Base-by-base conservation (phyloP, 2,113 vertebrate species). In the Crotophaga sulcirostris region DNA sequence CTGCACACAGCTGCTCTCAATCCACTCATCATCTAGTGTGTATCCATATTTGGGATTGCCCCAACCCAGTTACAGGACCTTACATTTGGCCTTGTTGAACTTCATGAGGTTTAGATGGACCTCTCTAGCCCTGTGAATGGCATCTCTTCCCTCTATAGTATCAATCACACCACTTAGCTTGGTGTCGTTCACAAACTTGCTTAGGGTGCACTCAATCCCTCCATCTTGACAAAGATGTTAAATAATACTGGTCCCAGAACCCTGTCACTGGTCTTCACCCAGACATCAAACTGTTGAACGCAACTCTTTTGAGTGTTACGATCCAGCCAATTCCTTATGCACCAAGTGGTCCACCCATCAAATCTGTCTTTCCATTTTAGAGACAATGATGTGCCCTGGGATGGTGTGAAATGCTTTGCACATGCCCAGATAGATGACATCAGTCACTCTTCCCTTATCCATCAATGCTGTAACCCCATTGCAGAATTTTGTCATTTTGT, bases 261-360 rank as follows among this genome's bases (percentile, higher is more conserved):
- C 54, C 17, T 79, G 68, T 75, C 67, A 38, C n/a, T 67, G 55
- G 2, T 93, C 24, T 44, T 7, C 24, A 40, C 11, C 1, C 3
- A 12, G 40, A n/a, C 62, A 55, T 47, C 6, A 31, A 45, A 33
- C 55, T 3, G 7, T 9, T 74, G 66, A 70, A 29, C 1, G 2
- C n/a, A 68, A 18, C 18, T 38, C 38, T 66, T 3, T 47, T 34
- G n/a, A 52, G 36, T 19, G 45, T 0, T 3, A 28, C 8, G 9
- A 28, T 72, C 9, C 2, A 1, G 70, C 47, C 10, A 28, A n/a
- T 79, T 75, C 31, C 34, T 70, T 67, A 58, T 17, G 8, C 17
- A 14, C 18, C 0, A 1, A 58, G 19, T 38, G 21, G 15, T 38
- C 33, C 9, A 10, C 7, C 10, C 0, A 0, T 36, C 47, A 86